Evolutionary conservation across 1,140 invertebrate species (phyloP).

Genomic region (Oryctes rhinoceros): DNA sequence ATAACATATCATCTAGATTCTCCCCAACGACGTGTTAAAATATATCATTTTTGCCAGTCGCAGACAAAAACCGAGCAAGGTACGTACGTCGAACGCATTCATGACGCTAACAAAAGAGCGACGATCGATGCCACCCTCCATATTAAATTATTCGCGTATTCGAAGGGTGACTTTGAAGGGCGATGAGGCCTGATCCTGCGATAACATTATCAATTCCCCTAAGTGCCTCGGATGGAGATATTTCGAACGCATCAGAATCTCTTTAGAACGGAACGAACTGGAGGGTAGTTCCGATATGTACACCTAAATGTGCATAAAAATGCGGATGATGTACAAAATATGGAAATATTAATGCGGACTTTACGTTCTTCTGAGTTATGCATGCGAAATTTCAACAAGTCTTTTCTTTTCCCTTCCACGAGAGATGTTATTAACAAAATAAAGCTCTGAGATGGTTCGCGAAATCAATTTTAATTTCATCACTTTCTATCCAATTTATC

Average conservation of each 20-base stretch:
- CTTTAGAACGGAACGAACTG: not conserved
- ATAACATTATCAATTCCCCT: conserved; percentile 22
- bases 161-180: conserved; percentile 8
- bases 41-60: not conserved
- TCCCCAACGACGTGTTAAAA: not conserved
- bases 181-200: not conserved
- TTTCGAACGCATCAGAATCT: not conserved
- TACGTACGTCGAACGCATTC: not conserved
- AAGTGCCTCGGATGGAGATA: not conserved
- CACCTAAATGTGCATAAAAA: not conserved
- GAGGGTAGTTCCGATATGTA: not conserved
- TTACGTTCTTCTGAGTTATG: too few species aligned
- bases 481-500: too few species aligned
- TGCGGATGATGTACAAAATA: not conserved
- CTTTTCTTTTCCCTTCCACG: too few species aligned
- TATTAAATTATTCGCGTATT: conserved; percentile 19
- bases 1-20: too few species aligned
- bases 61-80: not conserved
- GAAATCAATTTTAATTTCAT: too few species aligned
- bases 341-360: too few species aligned
- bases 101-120: conserved; percentile 3
- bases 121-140: conserved; percentile 1
- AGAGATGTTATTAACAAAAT: too few species aligned
- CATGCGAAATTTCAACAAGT: too few species aligned
- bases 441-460: too few species aligned